Base-by-base conservation (phyloP, 2,113 vertebrate species). In the Paradoxurus hermaphroditus region DNA sequence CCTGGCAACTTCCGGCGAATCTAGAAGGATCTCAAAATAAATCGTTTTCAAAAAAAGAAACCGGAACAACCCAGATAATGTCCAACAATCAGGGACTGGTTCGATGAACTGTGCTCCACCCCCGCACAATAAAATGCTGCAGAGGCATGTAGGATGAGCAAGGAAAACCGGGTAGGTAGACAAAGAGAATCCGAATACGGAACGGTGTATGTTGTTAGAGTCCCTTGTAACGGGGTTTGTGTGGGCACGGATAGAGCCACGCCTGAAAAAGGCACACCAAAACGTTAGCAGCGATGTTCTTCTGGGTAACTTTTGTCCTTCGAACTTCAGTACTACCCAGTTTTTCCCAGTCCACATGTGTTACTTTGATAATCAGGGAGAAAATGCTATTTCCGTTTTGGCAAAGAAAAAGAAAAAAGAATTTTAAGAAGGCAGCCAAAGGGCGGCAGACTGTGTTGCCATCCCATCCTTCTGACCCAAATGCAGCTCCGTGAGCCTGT, bases 351-450 rank as follows among this genome's bases (percentile, higher is more conserved):
- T 19, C 11, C 31, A 63, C 34, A 25, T 6, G 19, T 59, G 36
- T 56, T 82, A 83, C 77, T 86, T 79, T 68, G 63, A 70, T 46
- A 65, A 92, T 86, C 39, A 36, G 53, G 13, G 16, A 87, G 92
- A 90, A 95, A 49, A 82, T 27, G 4, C 25, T 62, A 3, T 77
- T 92, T 98, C 72, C 90, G 46, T 68, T 90, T 87, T 46, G 14
- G 13, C 7, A 1, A 2, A 29, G 7, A 41, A 10, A 34, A 4
- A 72, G 4, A n/a, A 36, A 41, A 65, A 75, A 12, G 25, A 44
- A 53, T 19, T 29, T 81, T 31, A 77, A 83, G 87, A 36, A 95
- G n/a, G 56, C 83, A 83, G 86, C 62, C 62, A 63, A 95, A 83
- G 79, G 90, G 39, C 72, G 46, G 62, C 51, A 68, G n/a, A 75